These are phyloP conservation scores for Aulostomus chinensis DNA, from an alignment of 2,797 vertebrate genomes.

Conservation along the genomic window DNA sequence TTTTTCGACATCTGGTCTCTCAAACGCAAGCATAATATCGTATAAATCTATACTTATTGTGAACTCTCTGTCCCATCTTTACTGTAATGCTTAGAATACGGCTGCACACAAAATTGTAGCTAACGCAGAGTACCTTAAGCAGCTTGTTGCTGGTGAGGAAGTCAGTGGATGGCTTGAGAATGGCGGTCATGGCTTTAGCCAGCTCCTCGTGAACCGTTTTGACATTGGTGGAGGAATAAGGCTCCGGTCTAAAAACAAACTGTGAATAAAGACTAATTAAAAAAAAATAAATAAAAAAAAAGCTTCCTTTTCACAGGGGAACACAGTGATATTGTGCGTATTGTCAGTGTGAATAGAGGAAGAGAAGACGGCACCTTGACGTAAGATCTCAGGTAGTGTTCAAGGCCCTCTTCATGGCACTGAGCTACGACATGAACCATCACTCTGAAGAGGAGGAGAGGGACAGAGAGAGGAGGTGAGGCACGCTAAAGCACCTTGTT, in stretches of 20 bases:
- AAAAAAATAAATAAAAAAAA: background rate
- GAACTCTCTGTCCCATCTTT: no score
- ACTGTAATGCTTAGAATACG: no score
- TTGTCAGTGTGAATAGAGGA: background rate
- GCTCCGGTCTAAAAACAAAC: constrained; percentile 94
- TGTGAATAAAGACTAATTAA: constrained; percentile 42
- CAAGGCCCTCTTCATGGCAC: constrained; percentile 96
- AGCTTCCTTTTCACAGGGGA: no score
- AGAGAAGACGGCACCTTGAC: constrained; percentile 84
- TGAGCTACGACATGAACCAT: constrained; percentile 97
- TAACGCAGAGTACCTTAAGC: constrained; percentile 88
- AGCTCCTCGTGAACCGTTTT: constrained; percentile 94
- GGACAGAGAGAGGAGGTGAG: background rate
- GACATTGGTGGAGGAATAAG: constrained; percentile 75
- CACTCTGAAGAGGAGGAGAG: constrained; percentile 79
- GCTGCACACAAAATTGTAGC: no score
- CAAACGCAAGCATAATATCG: no score
- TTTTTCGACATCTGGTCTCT: no score
- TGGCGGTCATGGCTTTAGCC: constrained; percentile 95
- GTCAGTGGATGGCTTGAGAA: constrained; percentile 96
- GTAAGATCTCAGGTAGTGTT: constrained; percentile 94
- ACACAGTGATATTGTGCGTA: background rate
- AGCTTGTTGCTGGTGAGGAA: constrained; percentile 98
- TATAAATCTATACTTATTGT: no score
- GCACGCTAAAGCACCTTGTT: constrained; percentile 7